Base-by-base conservation (phyloP, 2,113 vertebrate species). In the Calyptomena viridis region DNA sequence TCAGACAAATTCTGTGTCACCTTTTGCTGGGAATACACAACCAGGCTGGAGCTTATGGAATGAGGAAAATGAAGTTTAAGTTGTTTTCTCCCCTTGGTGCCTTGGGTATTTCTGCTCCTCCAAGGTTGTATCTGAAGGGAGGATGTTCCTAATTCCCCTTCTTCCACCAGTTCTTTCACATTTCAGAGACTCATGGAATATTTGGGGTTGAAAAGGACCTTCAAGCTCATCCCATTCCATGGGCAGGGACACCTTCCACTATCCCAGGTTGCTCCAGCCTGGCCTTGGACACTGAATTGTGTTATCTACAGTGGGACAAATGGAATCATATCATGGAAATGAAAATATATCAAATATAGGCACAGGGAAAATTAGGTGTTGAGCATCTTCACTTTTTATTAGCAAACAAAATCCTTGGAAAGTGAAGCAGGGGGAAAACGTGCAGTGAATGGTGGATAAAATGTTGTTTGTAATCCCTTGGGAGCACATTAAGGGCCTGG, bases 401-500 rank as follows among this genome's bases (percentile, higher is more conserved):
- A 80, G 49, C 27, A 73, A 37, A 37, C 28, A 40, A 68, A 73
- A 73, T 44, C 24, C 18, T 42, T 73, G 53, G 56, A 52, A 62
- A 62, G 11, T 8, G 28, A 62, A 72, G 19, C 18, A 81, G 81
- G 4, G 2, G 14, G 23, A 55, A 59, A 20, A 53, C 10, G 7
- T 11, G 10, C 31, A 18, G n/a, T 1, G 1, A 69, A 24, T 30
- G 16, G 11, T 42, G 67, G 35, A 4, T 50, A 14, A 0, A 30
- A 15, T 14, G 28, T 14, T 59, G 46, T 33, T 64, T 84, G 24
- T 71, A 44, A 50, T 60, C 28, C 22, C 33, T 64, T 25, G 18
- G 59, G 49, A 21, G 35, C 16, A 21, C 22, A 2, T 4, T 30
- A 7, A 79, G 35, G 56, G 33, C 50, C 28, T 25, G 1, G 7